phyloP scores from a whole-genome alignment of 1,140 invertebrate genomes.

The Bombus balteatus region DNA sequence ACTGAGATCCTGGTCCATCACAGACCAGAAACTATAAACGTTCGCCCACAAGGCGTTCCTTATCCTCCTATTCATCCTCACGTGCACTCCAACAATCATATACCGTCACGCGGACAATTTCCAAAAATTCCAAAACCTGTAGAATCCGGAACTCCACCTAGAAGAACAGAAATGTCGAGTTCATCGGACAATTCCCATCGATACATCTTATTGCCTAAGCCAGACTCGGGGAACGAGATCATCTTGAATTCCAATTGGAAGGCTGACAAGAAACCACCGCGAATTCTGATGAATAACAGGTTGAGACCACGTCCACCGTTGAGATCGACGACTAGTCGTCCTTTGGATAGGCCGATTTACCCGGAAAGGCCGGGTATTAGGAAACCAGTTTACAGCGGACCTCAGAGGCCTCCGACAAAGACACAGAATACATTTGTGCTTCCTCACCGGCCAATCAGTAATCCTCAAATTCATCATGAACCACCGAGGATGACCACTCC shows the following conservation, averaged over 20 bases:
- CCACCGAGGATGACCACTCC: slow-evolving; percentile 42
- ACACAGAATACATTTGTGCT: slow-evolving; percentile 55
- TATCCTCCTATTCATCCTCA: slow-evolving; percentile 57
- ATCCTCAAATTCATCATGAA: slow-evolving; percentile 52
- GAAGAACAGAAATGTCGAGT: slow-evolving; percentile 75
- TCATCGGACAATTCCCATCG: slow-evolving; percentile 70
- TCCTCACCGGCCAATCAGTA: slow-evolving; percentile 44
- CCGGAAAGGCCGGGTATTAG: slow-evolving; percentile 72
- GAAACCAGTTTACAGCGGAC: slow-evolving; percentile 64
- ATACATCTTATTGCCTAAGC: slow-evolving; percentile 66
- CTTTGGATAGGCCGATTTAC: slow-evolving; percentile 68
- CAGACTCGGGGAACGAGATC: slow-evolving; percentile 71
- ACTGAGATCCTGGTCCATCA: slow-evolving; percentile 79
- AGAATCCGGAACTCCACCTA: slow-evolving; percentile 71
- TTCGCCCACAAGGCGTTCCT: slow-evolving; percentile 65
- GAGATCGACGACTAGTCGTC: slow-evolving; percentile 68
- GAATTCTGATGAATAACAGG: slow-evolving; percentile 62
- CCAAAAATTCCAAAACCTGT: slow-evolving; percentile 68
- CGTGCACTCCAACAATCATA: slow-evolving; percentile 49
- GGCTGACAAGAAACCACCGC: slow-evolving; percentile 74
- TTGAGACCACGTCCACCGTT: slow-evolving; percentile 71
- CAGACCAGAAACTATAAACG: slow-evolving; percentile 72
- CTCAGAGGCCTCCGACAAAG: slow-evolving; percentile 66
- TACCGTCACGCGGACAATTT: slow-evolving; percentile 73
- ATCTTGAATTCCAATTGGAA: slow-evolving; percentile 73